These are phyloP conservation scores for Lampropteryx suffumata DNA, from an alignment of 2,888 invertebrate genomes.

Conservation along the genomic window DNA sequence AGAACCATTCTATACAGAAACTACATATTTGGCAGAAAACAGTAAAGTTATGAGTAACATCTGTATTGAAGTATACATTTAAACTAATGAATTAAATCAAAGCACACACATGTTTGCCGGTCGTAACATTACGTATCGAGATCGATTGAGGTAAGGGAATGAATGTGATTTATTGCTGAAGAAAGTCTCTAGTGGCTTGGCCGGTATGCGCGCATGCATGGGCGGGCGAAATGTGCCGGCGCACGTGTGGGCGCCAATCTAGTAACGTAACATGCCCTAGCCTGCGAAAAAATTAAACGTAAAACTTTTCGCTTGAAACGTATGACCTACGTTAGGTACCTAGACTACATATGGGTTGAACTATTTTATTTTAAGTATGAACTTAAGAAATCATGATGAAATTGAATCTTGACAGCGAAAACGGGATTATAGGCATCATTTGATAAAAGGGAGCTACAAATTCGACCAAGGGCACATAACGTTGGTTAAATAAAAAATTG, in stretches of 20 bases:
- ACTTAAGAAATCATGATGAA: too few relatives aligned
- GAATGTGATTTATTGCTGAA: constrained; percentile 32
- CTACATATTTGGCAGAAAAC: constrained; percentile 15
- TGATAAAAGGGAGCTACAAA: background rate
- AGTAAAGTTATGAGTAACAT: background rate
- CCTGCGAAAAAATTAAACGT: constrained; percentile 32
- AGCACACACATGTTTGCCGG: constrained; percentile 23
- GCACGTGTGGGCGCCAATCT: constrained; percentile 35
- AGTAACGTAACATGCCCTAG: constrained; percentile 35
- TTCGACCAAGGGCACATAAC: background rate
- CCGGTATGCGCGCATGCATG: constrained; percentile 28
- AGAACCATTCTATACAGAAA: constrained; percentile 4
- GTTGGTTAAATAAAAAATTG: constrained; percentile 11
- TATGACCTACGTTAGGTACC: too few relatives aligned
- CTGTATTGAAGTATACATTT: background rate
- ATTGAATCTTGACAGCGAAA: too few relatives aligned
- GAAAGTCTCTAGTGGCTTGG: constrained; percentile 33
- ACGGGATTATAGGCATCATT: background rate
- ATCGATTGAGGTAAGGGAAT: constrained; percentile 33
- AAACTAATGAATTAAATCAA: constrained; percentile 28
- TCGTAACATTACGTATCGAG: constrained; percentile 30
- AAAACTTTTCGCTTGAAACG: background rate
- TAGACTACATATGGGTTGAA: too few relatives aligned
- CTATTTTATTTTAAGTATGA: too few relatives aligned
- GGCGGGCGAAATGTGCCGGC: constrained; percentile 33